These are phyloP conservation scores for Erannis defoliaria DNA, from an alignment of 2,888 invertebrate genomes.

Conservation along the genomic window DNA sequence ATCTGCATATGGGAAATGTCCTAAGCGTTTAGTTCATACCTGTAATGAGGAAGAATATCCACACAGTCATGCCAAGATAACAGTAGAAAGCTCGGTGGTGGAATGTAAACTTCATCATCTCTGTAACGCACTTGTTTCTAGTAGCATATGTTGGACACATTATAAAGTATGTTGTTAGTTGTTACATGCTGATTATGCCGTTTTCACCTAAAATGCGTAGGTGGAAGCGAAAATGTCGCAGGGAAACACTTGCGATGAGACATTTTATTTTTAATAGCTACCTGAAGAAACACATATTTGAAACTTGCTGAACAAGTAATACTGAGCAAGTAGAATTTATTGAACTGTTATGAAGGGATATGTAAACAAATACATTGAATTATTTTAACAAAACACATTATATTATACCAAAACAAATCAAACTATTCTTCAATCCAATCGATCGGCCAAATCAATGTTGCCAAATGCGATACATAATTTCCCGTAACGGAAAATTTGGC, in stretches of 20 bases:
- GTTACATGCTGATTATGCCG: conserved; percentile 4
- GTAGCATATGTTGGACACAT: conserved; percentile 46
- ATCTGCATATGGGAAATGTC: too few species aligned
- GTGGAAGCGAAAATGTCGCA: neutral
- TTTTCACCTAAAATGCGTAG: conserved; percentile 6
- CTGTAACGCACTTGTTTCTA: conserved; percentile 63
- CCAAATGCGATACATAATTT: neutral
- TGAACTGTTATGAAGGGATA: neutral
- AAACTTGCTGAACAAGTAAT: neutral
- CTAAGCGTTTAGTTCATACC: too few species aligned
- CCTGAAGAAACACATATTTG: neutral
- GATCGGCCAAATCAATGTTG: conserved; percentile 1
- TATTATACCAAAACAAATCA: neutral
- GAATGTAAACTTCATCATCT: conserved; percentile 82
- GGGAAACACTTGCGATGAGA: neutral
- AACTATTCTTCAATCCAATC: neutral
- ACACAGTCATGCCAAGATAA: conserved; percentile 92
- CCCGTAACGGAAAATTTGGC: too few species aligned
- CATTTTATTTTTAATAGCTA: neutral
- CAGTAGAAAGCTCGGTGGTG: conserved; percentile 94
- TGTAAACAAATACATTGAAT: neutral
- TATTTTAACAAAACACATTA: conserved; percentile 5
- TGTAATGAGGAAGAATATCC: conserved; percentile 93
- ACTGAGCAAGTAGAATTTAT: neutral
- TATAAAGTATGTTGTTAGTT: neutral